phyloP scores from a whole-genome alignment of 1,140 invertebrate genomes.

The Sarcophaga bullata region DNA sequence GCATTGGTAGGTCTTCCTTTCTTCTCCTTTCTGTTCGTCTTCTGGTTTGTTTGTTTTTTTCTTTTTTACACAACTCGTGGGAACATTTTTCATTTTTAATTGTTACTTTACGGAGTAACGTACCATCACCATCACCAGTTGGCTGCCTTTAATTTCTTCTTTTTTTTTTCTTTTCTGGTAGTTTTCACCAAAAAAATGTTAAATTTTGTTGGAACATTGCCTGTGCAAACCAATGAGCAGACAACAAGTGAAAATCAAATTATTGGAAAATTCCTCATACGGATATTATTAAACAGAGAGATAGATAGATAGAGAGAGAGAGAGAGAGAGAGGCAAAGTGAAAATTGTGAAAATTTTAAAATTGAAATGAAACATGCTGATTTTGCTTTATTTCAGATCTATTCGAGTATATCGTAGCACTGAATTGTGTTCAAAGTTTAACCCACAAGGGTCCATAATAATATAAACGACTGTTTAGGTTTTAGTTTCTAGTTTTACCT shows the following conservation, averaged over 20 bases:
- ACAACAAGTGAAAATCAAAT: constrained; percentile 10
- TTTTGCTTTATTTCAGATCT: too few species aligned
- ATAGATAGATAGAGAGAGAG: too few species aligned
- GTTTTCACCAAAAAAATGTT: not conserved
- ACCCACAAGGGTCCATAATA: too few species aligned
- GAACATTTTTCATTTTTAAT: constrained; percentile 41
- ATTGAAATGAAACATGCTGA: too few species aligned
- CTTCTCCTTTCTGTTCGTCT: not conserved
- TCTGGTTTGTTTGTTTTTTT: not conserved
- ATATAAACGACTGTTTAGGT: too few species aligned
- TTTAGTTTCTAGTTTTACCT: too few species aligned
- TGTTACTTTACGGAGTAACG: constrained; percentile 16
- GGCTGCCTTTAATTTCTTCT: not conserved
- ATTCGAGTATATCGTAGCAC: too few species aligned
- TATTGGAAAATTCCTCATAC: not conserved
- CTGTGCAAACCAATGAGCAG: not conserved
- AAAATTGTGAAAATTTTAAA: too few species aligned
- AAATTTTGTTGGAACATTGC: not conserved
- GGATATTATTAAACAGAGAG: not conserved
- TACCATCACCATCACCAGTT: not conserved
- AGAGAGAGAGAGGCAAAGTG: too few species aligned
- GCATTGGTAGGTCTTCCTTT: not conserved
- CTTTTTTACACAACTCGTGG: constrained; percentile 32
- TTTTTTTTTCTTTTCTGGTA: not conserved
- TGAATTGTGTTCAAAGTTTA: too few species aligned